A percentile compares a stretch with the other conserved stretches of the same genome.
Conservation (phyloP, 2,888 invertebrate species). For the Lasioglossum figueresi region DNA sequence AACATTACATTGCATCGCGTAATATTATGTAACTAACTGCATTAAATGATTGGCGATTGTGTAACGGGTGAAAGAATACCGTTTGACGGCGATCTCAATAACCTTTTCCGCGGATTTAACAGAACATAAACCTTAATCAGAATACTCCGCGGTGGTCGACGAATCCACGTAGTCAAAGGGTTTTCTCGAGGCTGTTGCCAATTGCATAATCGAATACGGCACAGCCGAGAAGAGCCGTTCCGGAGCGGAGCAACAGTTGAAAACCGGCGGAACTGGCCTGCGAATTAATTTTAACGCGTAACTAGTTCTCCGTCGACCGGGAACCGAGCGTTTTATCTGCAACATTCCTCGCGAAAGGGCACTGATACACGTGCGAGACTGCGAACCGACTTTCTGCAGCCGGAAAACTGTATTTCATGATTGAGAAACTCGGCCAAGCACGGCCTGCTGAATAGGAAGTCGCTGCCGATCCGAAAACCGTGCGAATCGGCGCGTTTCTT, state of each 20-base stretch:
- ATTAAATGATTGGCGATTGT: slow-evolving; percentile 10
- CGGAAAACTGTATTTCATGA: slow-evolving; percentile 29
- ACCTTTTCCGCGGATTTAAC: background rate
- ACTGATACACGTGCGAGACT: slow-evolving; percentile 11
- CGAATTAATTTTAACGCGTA: slow-evolving; percentile 50
- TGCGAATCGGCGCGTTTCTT: background rate
- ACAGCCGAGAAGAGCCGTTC: background rate
- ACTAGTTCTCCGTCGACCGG: slow-evolving; percentile 40
- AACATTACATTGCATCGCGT: background rate
- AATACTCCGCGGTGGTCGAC: background rate
- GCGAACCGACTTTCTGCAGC: slow-evolving; percentile 33
- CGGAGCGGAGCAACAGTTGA: slow-evolving; percentile 27
- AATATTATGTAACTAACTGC: slow-evolving; percentile 22
- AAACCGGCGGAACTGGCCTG: slow-evolving; percentile 50
- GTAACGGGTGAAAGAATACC: slow-evolving; percentile 25
- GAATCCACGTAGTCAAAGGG: background rate
- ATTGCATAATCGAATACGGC: slow-evolving; percentile 41
- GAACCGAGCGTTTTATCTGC: slow-evolving; percentile 34
- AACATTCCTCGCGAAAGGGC: slow-evolving; percentile 62
- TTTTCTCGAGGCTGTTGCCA: slow-evolving; percentile 20
- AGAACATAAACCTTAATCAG: background rate
- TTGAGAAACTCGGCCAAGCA: slow-evolving; percentile 11
- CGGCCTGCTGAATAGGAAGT: background rate
- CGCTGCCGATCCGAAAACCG: background rate
- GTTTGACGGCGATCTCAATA: slow-evolving; percentile 1